Conservation (phyloP, 2,113 vertebrate genomes). For the Ammodytes dubius region DNA sequence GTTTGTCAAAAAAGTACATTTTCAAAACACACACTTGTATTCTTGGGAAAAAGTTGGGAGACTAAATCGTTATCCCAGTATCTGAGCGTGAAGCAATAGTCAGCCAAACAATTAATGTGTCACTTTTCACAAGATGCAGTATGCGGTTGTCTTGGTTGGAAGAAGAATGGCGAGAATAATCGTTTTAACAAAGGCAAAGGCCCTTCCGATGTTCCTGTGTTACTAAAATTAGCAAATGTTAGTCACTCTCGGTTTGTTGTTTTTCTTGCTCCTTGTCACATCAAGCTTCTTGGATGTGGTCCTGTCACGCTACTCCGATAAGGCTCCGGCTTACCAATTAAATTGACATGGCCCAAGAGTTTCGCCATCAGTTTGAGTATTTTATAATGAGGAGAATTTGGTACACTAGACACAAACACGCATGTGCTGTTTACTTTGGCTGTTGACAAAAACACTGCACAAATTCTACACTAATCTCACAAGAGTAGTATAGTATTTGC, state of each 20-base stretch:
- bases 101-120: slow-evolving; percentile 53
- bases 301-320: slow-evolving; percentile 51
- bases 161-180: slow-evolving; percentile 61
- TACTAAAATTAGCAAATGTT: slow-evolving; percentile 69
- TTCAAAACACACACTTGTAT: slow-evolving; percentile 3
- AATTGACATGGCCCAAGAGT: slow-evolving; percentile 81
- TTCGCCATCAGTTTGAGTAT: slow-evolving; percentile 57
- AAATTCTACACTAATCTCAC: neutral
- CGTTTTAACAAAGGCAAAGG: slow-evolving; percentile 68
- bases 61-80: slow-evolving; percentile 40
- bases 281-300: slow-evolving; percentile 47
- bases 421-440: slow-evolving; percentile 9
- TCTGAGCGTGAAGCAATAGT: slow-evolving; percentile 25
- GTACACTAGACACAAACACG: neutral
- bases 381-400: slow-evolving; percentile 49
- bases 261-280: slow-evolving; percentile 60
- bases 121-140: slow-evolving; percentile 39
- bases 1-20: neutral
- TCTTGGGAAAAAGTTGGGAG: neutral
- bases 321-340: slow-evolving; percentile 75
- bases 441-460: neutral
- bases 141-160: slow-evolving; percentile 41
- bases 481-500: neutral
- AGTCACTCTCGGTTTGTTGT: slow-evolving; percentile 38
- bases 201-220: neutral